Evolutionary conservation across 2,797 vertebrate genomes (phyloP), one percentile per base, ranked within the genome.

Genomic region (Okamejei kenojei): DNA sequence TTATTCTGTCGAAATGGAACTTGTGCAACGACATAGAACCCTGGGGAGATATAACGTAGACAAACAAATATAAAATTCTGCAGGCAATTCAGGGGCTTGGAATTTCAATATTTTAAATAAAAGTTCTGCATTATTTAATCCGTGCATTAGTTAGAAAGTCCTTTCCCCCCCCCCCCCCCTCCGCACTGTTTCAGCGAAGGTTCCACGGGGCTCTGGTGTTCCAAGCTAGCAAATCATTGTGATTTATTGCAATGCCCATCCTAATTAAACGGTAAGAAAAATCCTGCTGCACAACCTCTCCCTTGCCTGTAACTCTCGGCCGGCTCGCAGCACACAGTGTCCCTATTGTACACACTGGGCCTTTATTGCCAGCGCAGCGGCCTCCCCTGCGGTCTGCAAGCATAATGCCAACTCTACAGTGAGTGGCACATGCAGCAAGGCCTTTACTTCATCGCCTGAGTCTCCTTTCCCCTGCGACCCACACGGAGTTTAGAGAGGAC

Each of bases 221-320:
- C 45, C 13, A 1, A 68, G 68, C 19, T 91, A 73, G 11, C 68
- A 90, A 23, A 90, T 90, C 88, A 91, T 45, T 15, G 90, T 91
- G 35, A 91, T 91, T 73, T 74, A 91, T 54, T 74, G 90, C 35
- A 74, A 91, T 29, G 68, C 21, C 6, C 9, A 19, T 91, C 32
- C 90, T 91, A 74, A 74, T 91, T 91, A 91, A 91, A 91, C 90
- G 74, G 54, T 74, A 54, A 74, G 26, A 77, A 77, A 21, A 91
- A 54, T 68, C 38, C 10, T 23, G 10, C 68, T 91, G n/a, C 54
- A 84, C 29, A 84, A n/a, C 81, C 81, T 84, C 84, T 35, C 61
- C n/a, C 84, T 68, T 65, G 29, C 61, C 84, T 88, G 61, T 8
- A 10, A 35, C 10, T 4, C 71, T 3, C 35, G 23, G 38, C 90